Conservation (phyloP, 92 coral and sea anemone species). For the Hydrozoanthus gracilis region DNA sequence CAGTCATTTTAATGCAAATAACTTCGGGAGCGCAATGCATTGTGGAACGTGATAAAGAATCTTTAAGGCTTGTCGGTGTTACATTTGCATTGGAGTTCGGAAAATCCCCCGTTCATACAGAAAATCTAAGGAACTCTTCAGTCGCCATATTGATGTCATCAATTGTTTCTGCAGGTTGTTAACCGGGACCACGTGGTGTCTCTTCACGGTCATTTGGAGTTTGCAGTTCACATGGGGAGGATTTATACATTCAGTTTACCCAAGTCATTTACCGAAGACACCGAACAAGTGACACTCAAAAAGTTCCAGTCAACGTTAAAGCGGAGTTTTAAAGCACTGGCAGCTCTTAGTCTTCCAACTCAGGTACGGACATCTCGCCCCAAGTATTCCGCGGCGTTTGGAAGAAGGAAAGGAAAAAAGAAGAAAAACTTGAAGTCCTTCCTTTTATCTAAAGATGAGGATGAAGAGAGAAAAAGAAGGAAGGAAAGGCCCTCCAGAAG, state of each 20-base stretch:
- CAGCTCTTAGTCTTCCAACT: constrained; percentile 14
- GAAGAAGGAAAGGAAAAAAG: constrained; percentile 49
- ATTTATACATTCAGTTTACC: constrained; percentile 91
- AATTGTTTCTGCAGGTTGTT: constrained; percentile 49
- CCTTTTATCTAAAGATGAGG: not conserved
- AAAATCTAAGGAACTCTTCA: not conserved
- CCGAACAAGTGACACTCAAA: constrained; percentile 81
- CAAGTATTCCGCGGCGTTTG: constrained; percentile 26
- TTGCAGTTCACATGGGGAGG: constrained; percentile 91
- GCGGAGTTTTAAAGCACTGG: constrained; percentile 62
- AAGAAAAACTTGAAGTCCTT: constrained; percentile 50
- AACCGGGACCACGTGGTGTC: constrained; percentile 78
- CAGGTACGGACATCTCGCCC: constrained; percentile 45
- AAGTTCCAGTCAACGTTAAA: constrained; percentile 79
- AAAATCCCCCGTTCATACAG: too few species aligned
- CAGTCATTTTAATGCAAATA: too few species aligned
- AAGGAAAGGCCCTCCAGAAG: constrained; percentile 80
- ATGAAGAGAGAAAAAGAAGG: constrained; percentile 58
- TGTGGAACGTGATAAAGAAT: too few species aligned
- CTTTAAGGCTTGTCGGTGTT: too few species aligned
- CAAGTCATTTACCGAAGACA: constrained; percentile 89
- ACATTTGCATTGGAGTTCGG: too few species aligned
- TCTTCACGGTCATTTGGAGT: constrained; percentile 87
- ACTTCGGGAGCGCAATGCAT: too few species aligned
- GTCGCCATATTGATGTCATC: not conserved